Evolutionary conservation across 1,140 invertebrate species (phyloP).

Genomic region (Mya arenaria): DNA sequence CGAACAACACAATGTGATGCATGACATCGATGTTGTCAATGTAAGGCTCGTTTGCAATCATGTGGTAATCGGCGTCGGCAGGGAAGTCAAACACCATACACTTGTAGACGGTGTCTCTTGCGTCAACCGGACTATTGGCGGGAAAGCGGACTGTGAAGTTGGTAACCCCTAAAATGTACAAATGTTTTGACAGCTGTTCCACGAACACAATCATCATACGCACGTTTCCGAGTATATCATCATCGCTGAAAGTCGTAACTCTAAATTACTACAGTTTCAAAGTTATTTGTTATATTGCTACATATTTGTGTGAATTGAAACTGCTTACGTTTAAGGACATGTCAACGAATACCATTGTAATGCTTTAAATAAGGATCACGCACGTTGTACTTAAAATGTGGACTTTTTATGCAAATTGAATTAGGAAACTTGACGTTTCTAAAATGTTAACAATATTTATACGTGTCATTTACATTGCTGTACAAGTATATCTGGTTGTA

Average conservation of each 20-base stretch:
- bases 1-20: constrained; percentile 66
- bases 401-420: neutral
- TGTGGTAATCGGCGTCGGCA: constrained; percentile 51
- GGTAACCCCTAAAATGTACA: constrained; percentile 50
- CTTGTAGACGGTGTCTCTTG: constrained; percentile 57
- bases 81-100: constrained; percentile 59
- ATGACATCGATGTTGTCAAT: constrained; percentile 63
- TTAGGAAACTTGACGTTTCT: neutral
- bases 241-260: neutral
- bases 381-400: neutral
- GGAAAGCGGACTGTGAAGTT: constrained; percentile 63
- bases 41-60: constrained; percentile 60
- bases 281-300: too few species aligned
- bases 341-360: neutral
- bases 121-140: neutral
- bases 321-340: neutral
- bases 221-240: neutral
- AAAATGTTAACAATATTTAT: neutral
- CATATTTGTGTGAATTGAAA: too few species aligned
- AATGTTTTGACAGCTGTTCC: neutral
- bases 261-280: too few species aligned
- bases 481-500: too few species aligned
- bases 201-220: neutral
- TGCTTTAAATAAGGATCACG: neutral
- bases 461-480: too few species aligned